Conservation (phyloP, 2,888 invertebrate genomes). For the Microplitis manilae region DNA sequence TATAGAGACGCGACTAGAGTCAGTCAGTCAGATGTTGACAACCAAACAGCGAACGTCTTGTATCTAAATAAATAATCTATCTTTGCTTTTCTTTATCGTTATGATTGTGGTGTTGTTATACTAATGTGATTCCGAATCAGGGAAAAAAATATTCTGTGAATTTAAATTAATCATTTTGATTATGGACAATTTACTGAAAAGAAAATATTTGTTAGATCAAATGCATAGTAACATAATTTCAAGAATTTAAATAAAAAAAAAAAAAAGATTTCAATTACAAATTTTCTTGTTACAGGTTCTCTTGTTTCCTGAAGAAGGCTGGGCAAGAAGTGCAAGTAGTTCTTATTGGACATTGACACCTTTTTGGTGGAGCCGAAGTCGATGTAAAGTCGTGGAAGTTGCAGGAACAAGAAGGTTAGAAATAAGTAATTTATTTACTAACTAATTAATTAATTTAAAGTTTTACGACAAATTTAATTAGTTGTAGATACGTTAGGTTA, state of each 20-base stretch:
- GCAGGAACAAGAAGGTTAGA: slow-evolving; percentile 81
- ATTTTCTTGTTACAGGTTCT: slow-evolving; percentile 76
- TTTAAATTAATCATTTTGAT: no score
- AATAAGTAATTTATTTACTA: slow-evolving; percentile 16
- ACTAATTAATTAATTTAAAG: slow-evolving; percentile 13
- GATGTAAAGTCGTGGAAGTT: slow-evolving; percentile 89
- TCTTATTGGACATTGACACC: slow-evolving; percentile 91
- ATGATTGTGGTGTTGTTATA: no score
- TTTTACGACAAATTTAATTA: not conserved
- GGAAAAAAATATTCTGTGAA: no score
- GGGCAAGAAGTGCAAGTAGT: slow-evolving; percentile 89
- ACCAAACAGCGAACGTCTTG: no score
- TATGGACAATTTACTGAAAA: no score
- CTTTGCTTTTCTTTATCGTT: no score
- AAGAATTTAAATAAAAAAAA: not conserved
- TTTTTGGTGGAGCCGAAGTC: slow-evolving; percentile 88
- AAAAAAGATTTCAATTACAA: not conserved
- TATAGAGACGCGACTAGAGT: no score
- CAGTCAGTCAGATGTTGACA: no score
- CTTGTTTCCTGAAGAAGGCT: slow-evolving; percentile 90
- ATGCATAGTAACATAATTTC: no score
- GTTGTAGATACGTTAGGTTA: not conserved
- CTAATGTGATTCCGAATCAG: no score
- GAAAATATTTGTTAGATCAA: no score
- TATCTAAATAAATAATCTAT: no score